Evolutionary conservation across 2,113 vertebrate species (phyloP).

Genomic region (Zosterops pallidus): DNA sequence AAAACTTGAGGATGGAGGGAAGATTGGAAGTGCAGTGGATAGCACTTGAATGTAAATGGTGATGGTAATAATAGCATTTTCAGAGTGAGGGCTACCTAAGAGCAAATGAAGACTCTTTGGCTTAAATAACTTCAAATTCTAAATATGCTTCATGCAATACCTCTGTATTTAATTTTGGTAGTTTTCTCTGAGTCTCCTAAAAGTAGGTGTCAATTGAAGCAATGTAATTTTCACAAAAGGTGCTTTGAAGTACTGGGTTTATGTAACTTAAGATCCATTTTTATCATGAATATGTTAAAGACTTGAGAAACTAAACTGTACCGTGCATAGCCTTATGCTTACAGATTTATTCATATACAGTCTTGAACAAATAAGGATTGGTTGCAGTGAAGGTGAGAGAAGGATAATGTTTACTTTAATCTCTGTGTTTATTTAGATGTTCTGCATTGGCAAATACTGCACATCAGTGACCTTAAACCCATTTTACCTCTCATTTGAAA

Average conservation of each 20-base stretch:
- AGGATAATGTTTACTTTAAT: background rate
- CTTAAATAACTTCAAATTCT: background rate
- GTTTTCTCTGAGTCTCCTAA: background rate
- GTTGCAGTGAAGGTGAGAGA: background rate
- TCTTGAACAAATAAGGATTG: background rate
- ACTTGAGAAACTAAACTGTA: background rate
- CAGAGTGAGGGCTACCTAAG: background rate
- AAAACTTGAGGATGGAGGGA: background rate
- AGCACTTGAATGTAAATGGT: background rate
- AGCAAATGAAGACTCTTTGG: background rate
- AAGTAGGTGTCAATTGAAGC: background rate
- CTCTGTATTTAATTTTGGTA: background rate
- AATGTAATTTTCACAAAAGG: background rate
- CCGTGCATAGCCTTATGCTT: background rate
- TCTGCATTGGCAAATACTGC: background rate
- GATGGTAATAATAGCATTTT: background rate
- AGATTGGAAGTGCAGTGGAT: background rate
- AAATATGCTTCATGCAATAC: background rate
- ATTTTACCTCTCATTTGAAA: background rate
- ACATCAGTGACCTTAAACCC: background rate
- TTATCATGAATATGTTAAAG: background rate
- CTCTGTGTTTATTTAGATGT: background rate
- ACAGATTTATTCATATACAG: background rate
- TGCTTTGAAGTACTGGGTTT: background rate
- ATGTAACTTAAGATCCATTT: background rate